Evolutionary conservation across 2,888 invertebrate species (phyloP), one percentile per base, ranked within the genome.

Genomic region (Drosophila tripunctata): DNA sequence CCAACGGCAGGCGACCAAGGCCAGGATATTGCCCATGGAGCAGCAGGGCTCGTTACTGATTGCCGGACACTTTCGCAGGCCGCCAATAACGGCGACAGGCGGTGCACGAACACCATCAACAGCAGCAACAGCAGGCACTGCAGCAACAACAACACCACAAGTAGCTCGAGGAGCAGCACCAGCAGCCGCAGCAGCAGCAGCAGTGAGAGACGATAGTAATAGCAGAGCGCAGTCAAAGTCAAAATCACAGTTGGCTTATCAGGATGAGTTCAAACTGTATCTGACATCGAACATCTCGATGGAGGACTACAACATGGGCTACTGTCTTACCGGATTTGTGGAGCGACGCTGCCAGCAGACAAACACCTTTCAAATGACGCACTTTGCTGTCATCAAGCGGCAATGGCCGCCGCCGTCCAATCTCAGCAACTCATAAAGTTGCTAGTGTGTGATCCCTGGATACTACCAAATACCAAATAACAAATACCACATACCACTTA

Each of bases 261-360:
- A 80, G 74, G 89, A 89, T 68, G 96, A 96, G 91, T 96, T 96
- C 90, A 96, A 96, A 94, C 92, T 96, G 90, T 95, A 95, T 92
- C 93, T 97, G 89, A 96, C 96, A 65, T 96, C 96, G 65, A 96
- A 96, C 92, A 96, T 97, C 86, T 95, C 95, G 43, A 94, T 95
- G 87, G 95, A 96, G 48, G 96, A 97, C 92, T 96, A 96, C 93
- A 96, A 96, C 92, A 96, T 96, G 94, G 96, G 96, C 47, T 97
- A 96, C 93, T 96, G 96, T 89, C 95, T 97, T 94, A 96, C 96
- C 1, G 96, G 96, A 8, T 96, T 95, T 8, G 92, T 96, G 88
- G 96, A 96, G 90, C 93, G 96, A 14, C 96, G 96, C 78, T 94
- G 94, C 89, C 94, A 95, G 76, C 94, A 94, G 89, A 94, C 94